Base-by-base conservation (phyloP, 2,888 invertebrate species). In the Eilema griseolum region DNA sequence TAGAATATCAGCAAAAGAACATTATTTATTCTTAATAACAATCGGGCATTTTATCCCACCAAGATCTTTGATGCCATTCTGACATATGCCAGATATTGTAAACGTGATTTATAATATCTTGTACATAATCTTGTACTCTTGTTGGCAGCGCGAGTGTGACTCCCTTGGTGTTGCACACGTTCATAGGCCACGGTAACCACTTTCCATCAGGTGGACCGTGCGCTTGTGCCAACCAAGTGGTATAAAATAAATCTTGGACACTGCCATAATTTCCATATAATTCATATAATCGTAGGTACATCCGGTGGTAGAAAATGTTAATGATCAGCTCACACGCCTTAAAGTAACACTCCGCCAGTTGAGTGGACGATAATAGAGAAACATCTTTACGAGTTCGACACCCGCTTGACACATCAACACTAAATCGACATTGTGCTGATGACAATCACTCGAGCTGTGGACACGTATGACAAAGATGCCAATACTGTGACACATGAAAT, bases 391-490 rank as follows among this genome's bases (percentile, higher is more conserved):
- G 94, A 93, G 88, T 87, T 88, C 88, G 87, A 90, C 91, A 90
- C 90, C 89, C 92, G 90, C 88, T 90, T 89, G 87, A 88, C 92
- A 93, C 92, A 91, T 93, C 92, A 90, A 92, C 91, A 91, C 91
- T 80, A 86, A 85, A 87, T 88, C 85, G 85, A 84, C 81, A 79
- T 74, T 81, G 78, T 78, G 78, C 73, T 72, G 71, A 71, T 67
- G 63, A 70, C 41, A 65, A 28, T 23, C 26, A 52, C 52, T 70
- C 81, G 86, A 89, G 73, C 74, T 85, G 52, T 23, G 11, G 24
- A 11, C 3, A 16, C 52, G 84, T 87, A 86, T 88, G 90, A 82
- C 85, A 81, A 41, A 64, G 74, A 74, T 57, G 57, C 12, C 20
- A 7, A 7, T 8, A 67, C 69, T 85, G 79, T 77, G 84, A 80